Conservation (phyloP, 2,888 invertebrate species). For the Drosophila affinis region DNA sequence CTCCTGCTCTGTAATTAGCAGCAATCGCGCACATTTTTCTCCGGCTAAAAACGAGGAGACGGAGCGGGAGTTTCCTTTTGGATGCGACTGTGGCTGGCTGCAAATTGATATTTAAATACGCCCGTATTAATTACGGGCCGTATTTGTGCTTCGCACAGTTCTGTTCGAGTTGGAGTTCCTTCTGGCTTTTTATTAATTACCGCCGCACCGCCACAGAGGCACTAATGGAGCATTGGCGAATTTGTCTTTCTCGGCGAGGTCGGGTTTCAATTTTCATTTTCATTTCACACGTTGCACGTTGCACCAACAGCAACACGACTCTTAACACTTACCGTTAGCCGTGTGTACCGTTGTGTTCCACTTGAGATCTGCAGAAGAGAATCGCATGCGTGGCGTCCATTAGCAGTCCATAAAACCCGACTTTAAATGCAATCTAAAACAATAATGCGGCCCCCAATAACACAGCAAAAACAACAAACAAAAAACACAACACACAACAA, state of each 20-base stretch:
- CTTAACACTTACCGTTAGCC: slow-evolving; percentile 17
- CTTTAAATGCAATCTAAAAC: slow-evolving; percentile 68
- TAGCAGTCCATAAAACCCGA: slow-evolving; percentile 74
- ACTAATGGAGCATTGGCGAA: slow-evolving; percentile 68
- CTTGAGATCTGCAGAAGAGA: slow-evolving; percentile 37
- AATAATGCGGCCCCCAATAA: slow-evolving; percentile 56
- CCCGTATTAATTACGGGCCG: slow-evolving; percentile 77
- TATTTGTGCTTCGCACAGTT: slow-evolving; percentile 21
- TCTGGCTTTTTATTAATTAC: slow-evolving; percentile 65
- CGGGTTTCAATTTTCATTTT: slow-evolving; percentile 33
- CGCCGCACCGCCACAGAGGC: slow-evolving; percentile 47
- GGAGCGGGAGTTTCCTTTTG: slow-evolving; percentile 19
- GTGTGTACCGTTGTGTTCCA: slow-evolving; percentile 30
- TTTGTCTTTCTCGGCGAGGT: slow-evolving; percentile 64
- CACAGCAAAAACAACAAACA: slow-evolving; percentile 4
- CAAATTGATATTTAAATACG: slow-evolving; percentile 82
- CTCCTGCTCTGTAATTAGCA: slow-evolving; percentile 72
- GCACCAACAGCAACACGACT: not conserved
- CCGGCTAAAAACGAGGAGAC: slow-evolving; percentile 26
- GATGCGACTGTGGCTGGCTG: slow-evolving; percentile 25
- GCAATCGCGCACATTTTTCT: slow-evolving; percentile 77
- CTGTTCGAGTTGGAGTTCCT: slow-evolving; percentile 23
- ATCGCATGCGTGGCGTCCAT: slow-evolving; percentile 78
- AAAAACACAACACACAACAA: slow-evolving; percentile 25
- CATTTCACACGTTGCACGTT: slow-evolving; percentile 49